Evolutionary conservation across 2,113 vertebrate species (phyloP).

Genomic region (Mormoops blainvillei): DNA sequence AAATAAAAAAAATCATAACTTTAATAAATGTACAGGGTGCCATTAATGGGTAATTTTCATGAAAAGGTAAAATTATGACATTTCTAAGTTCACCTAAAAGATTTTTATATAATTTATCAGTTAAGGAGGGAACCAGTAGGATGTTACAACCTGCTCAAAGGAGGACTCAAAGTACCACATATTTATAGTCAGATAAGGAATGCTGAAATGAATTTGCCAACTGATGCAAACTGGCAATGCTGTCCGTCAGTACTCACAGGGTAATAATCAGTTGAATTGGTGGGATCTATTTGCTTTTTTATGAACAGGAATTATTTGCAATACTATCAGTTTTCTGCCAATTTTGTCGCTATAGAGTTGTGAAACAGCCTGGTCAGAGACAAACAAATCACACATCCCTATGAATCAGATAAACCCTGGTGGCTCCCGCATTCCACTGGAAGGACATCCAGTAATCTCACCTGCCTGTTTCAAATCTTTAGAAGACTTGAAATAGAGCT

Average conservation of each 20-base stretch:
- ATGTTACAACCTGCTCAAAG: not conserved
- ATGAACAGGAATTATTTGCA: not conserved
- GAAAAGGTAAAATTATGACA: not conserved
- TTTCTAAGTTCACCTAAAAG: not conserved
- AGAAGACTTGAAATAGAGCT: not conserved
- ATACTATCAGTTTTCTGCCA: not conserved
- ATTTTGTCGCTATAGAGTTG: not conserved
- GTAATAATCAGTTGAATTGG: not conserved
- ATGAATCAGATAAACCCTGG: not conserved
- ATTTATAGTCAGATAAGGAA: too few species aligned
- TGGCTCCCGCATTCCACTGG: fast-evolving
- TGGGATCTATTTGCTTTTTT: not conserved
- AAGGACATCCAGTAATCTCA: not conserved
- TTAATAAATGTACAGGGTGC: not conserved
- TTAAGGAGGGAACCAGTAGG: not conserved
- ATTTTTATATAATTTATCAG: not conserved
- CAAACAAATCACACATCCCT: fast-evolving
- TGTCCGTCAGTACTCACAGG: not conserved
- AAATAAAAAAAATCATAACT: not conserved
- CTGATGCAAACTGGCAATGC: not conserved
- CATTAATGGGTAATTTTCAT: not conserved
- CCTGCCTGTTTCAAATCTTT: not conserved
- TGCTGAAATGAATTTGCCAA: not conserved
- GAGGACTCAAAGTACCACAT: not conserved
- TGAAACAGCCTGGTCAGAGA: not conserved